These are phyloP conservation scores for Carduelis carduelis DNA, from an alignment of 2,797 vertebrate genomes.

Conservation along the genomic window DNA sequence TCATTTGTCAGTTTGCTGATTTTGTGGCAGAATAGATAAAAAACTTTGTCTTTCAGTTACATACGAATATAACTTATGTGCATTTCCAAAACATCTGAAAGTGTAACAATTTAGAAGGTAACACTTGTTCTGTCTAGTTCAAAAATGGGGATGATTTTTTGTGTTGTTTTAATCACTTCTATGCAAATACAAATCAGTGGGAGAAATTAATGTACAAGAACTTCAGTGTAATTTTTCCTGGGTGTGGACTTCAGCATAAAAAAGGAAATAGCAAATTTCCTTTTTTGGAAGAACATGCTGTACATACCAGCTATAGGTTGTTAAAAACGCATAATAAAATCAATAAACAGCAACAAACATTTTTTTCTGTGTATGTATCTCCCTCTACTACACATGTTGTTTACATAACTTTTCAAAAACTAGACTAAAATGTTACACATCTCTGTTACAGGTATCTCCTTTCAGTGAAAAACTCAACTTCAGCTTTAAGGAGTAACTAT, in stretches of 20 bases:
- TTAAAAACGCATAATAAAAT: neutral
- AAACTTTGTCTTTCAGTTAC: neutral
- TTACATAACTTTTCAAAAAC: neutral
- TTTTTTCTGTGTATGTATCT: neutral
- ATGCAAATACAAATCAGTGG: neutral
- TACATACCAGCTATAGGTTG: neutral
- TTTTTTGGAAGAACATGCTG: neutral
- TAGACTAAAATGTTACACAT: neutral
- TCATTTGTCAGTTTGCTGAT: neutral
- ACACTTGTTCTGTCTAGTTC: neutral
- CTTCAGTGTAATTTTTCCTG: conserved; percentile 18
- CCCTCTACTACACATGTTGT: neutral
- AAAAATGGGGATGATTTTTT: neutral
- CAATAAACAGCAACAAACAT: neutral
- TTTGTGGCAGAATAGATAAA: neutral
- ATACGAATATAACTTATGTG: fast-evolving
- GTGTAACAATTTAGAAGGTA: neutral
- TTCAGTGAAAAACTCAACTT: neutral
- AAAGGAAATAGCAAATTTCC: conserved; percentile 44
- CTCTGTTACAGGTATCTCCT: neutral
- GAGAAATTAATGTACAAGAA: neutral
- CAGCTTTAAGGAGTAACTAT: neutral
- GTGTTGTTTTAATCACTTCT: neutral
- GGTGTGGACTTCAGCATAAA: conserved; percentile 5
- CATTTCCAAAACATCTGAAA: neutral